Percentiles rank a stretch among this genome's conserved stretches.
Conservation (phyloP, 2,888 invertebrate genomes). For the Dynastes maya region DNA sequence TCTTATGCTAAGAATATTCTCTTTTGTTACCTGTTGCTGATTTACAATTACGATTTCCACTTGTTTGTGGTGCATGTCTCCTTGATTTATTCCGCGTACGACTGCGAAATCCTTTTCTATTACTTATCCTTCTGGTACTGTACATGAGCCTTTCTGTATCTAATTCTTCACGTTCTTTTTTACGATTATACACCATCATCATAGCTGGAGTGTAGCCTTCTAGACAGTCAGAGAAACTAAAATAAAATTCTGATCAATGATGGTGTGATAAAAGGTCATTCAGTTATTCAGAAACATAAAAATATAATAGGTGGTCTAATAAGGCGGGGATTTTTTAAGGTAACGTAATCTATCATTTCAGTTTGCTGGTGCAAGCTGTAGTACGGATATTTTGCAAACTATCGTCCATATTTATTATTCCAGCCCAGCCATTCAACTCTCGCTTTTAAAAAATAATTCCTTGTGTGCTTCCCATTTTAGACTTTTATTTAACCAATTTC, state of each 20-base stretch:
- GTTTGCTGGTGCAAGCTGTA: too few species aligned
- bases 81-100: constrained; percentile 8
- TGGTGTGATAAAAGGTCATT: too few species aligned
- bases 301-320: too few species aligned
- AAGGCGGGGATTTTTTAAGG: too few species aligned
- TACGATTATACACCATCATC: constrained; percentile 70
- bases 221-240: constrained; percentile 58
- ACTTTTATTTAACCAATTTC: too few species aligned
- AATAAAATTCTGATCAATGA: constrained; percentile 10
- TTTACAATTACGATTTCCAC: not conserved
- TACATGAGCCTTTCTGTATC: constrained; percentile 41
- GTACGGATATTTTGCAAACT: too few species aligned
- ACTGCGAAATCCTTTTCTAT: constrained; percentile 12
- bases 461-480: too few species aligned
- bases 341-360: too few species aligned
- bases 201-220: constrained; percentile 75
- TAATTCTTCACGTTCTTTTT: constrained; percentile 63
- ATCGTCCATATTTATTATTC: too few species aligned
- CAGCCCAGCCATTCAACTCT: too few species aligned
- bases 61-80: not conserved
- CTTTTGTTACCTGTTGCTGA: constrained; percentile 26
- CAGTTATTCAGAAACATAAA: too few species aligned
- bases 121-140: constrained; percentile 24
- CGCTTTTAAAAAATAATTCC: too few species aligned
- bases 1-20: not conserved